Evolutionary conservation across 2,113 vertebrate genomes (phyloP), one percentile per base, ranked within the genome.

Genomic region (Mormyrus lacerda): DNA sequence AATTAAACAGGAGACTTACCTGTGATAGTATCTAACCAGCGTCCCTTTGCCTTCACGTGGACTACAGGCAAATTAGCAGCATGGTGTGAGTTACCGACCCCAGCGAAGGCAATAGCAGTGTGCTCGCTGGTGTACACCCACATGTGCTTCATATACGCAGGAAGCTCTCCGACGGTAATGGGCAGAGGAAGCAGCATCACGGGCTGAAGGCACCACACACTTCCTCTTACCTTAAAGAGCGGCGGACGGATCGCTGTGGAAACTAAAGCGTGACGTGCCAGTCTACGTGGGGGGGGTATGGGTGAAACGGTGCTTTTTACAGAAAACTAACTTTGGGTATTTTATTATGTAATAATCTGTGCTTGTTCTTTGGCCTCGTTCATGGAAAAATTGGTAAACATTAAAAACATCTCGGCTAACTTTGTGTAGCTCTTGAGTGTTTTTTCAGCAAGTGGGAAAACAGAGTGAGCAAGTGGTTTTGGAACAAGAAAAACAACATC

Each of bases 121-220:
- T 92, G 90, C 89, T 82, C 53, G 89, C 69, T 87, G 45, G 84
- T 58, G 82, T 89, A 88, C 90, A 89, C 87, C 11, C 21, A 44
- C 58, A 90, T 91, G 89, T 86, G 82, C 91, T 86, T 83, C 69
- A 91, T 90, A 91, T 93, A 91, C 87, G 90, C 65, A 91, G 92
- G 92, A 92, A 93, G 89, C 91, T 91, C 87, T 91, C 89, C 91
- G 86, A 10, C 83, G 88, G 92, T 90, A 91, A 93, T 90, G 92
- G 92, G 91, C 89, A 93, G 88, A 91, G 92, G 92, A 93, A 93
- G 89, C 48, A 89, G 88, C 92, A 91, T 93, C 92, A 93, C 27
- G 91, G 92, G 53, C 91, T 87, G 91, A 85, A 31, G 91, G 88
- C 91, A 91, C 91, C 91, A 89, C 48, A 21, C 31, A 17, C 42